Evolutionary conservation across 2,888 invertebrate genomes (phyloP).

Genomic region (Cheilosia variabilis): DNA sequence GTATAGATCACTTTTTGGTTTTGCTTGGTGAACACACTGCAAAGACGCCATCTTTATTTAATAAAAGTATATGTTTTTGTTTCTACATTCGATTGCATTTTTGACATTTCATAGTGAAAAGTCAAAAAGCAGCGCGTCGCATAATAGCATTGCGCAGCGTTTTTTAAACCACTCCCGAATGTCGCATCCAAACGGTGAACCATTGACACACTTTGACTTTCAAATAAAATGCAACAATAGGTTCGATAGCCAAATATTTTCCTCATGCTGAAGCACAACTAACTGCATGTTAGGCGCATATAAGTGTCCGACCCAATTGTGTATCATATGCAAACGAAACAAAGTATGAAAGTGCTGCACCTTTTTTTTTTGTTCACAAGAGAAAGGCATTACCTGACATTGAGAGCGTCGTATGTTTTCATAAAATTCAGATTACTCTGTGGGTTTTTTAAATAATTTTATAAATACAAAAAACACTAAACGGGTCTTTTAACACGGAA

Average conservation of each 20-base stretch:
- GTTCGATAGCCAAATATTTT: slow-evolving; percentile 27
- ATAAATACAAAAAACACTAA: no score
- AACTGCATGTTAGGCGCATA: slow-evolving; percentile 22
- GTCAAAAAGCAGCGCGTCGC: no score
- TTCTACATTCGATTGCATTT: no score
- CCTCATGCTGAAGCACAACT: slow-evolving; percentile 14
- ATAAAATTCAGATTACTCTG: slow-evolving; percentile 3
- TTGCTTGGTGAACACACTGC: no score
- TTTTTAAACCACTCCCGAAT: background rate
- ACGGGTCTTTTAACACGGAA: no score
- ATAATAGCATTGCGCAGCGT: no score
- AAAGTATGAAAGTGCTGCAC: slow-evolving; percentile 54
- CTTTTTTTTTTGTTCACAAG: slow-evolving; percentile 11
- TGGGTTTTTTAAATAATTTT: background rate
- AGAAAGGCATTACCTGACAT: slow-evolving; percentile 28
- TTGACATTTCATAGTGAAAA: no score
- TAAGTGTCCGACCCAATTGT: slow-evolving; percentile 32
- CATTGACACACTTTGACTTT: slow-evolving; percentile 36
- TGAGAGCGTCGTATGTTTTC: slow-evolving; percentile 8
- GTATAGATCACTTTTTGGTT: background rate
- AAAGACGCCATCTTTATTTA: no score
- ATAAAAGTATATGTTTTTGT: no score
- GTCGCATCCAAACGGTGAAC: slow-evolving; percentile 31
- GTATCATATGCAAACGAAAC: slow-evolving; percentile 22
- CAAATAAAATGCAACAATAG: slow-evolving; percentile 40